phyloP scores from a whole-genome alignment of 2,797 vertebrate genomes.

The Sylvilagus floridanus region DNA sequence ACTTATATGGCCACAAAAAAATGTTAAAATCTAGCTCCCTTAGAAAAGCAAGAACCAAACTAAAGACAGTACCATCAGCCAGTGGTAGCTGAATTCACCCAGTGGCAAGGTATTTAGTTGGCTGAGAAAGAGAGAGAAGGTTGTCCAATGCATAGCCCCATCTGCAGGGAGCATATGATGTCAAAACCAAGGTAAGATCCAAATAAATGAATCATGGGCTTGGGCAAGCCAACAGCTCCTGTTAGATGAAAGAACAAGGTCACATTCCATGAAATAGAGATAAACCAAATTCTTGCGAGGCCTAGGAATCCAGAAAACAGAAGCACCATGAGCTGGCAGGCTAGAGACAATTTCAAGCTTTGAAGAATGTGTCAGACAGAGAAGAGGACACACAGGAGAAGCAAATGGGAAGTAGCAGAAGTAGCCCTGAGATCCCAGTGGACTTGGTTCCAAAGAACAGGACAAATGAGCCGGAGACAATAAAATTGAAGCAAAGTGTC shows the following conservation, averaged over 20 bases:
- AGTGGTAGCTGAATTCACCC: background rate
- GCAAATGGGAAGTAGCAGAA: background rate
- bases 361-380: background rate
- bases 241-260: background rate
- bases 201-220: constrained; percentile 14
- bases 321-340: background rate
- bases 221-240: background rate
- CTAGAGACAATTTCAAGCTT: background rate
- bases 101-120: background rate
- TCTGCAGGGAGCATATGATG: background rate
- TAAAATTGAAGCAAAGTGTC: constrained; percentile 61
- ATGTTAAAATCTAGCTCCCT: background rate
- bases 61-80: background rate
- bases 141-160: background rate
- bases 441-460: constrained; percentile 28
- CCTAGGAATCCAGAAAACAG: background rate
- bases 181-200: background rate
- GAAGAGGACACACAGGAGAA: background rate
- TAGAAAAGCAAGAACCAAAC: constrained; percentile 23
- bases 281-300: background rate
- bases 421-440: constrained; percentile 6
- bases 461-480: background rate
- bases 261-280: background rate
- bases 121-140: background rate
- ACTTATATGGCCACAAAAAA: background rate